A percentile compares a stretch with the other conserved stretches of the same genome.
Evolutionary conservation across 2,797 vertebrate species (phyloP).

Genomic region (Pangasius macronema): DNA sequence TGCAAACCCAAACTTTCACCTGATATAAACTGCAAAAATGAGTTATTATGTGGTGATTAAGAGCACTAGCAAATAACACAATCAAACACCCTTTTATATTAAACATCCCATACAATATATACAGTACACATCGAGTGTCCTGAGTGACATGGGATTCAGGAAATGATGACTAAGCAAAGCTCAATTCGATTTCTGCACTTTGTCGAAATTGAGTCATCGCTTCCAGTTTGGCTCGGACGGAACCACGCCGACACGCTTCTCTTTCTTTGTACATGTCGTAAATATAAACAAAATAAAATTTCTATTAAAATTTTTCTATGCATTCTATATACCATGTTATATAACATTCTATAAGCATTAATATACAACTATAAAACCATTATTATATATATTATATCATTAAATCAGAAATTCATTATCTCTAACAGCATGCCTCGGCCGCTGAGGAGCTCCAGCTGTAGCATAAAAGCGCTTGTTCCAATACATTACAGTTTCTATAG

Average conservation of each 20-base stretch:
- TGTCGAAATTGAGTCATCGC: neutral
- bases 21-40: neutral
- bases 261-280: neutral
- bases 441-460: neutral
- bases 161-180: neutral
- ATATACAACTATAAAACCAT: too few relatives aligned
- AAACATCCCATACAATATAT: neutral
- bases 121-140: neutral
- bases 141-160: neutral
- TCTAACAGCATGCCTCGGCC: neutral
- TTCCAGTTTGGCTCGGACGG: too few relatives aligned
- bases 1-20: neutral
- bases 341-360: neutral
- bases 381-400: neutral
- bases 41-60: neutral
- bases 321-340: neutral
- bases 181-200: neutral
- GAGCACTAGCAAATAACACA: neutral
- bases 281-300: neutral
- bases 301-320: neutral
- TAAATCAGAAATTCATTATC: neutral
- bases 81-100: neutral
- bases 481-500: neutral
- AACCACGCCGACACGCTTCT: neutral
- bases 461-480: neutral